These are phyloP conservation scores for Stigmatopora argus DNA, from an alignment of 2,113 vertebrate species.

Conservation along the genomic window DNA sequence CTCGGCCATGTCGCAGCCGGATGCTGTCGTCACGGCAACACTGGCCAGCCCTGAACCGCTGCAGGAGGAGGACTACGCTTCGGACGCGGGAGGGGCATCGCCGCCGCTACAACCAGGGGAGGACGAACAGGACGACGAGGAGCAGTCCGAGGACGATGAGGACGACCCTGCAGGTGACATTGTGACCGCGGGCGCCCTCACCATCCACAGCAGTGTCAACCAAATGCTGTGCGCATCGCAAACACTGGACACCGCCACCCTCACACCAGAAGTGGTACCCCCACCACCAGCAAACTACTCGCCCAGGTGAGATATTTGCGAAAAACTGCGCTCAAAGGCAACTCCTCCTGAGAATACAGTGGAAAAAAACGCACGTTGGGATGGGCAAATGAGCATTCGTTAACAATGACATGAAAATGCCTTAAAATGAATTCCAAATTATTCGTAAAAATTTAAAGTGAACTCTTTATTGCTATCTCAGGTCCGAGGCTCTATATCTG, in stretches of 20 bases:
- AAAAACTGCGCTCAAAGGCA: too few species aligned
- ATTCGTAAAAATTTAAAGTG: too few species aligned
- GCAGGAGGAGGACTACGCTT: background rate
- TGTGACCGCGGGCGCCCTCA: background rate
- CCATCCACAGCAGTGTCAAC: constrained; percentile 55
- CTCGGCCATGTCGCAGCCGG: constrained; percentile 84
- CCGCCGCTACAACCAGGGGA: background rate
- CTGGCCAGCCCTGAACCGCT: constrained; percentile 4
- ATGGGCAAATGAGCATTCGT: too few species aligned
- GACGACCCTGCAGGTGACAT: constrained; percentile 48
- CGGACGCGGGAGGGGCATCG: background rate
- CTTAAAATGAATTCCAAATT: too few species aligned
- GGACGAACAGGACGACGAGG: background rate
- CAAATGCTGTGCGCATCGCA: constrained; percentile 74
- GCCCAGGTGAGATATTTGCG: constrained; percentile 55
- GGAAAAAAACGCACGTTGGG: too few species aligned
- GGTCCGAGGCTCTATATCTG: constrained; percentile 67
- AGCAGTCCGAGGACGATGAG: background rate
- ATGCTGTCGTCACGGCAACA: constrained; percentile 24
- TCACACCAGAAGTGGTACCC: constrained; percentile 67
- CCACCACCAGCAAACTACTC: constrained; percentile 60
- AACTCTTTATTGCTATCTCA: constrained; percentile 15
- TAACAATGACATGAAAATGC: too few species aligned
- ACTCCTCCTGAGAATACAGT: too few species aligned
- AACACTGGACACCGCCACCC: constrained; percentile 68